Evolutionary conservation across 37 sponge, comb jelly and placozoan species (phyloP), one percentile per base, ranked within the genome.

Genomic region (Eunapius fragilis): DNA sequence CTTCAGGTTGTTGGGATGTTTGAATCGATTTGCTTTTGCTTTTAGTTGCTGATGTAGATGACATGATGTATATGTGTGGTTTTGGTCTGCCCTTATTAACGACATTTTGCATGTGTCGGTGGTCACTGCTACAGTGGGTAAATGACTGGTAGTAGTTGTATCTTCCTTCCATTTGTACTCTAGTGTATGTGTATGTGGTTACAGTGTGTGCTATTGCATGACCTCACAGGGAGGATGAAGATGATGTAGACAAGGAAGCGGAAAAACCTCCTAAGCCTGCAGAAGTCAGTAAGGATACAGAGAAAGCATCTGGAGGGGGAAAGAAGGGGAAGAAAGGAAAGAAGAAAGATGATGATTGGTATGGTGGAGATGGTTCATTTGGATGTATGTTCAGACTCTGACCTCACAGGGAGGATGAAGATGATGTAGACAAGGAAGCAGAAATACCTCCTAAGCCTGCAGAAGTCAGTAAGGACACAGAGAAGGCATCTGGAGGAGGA

Each of bases 341-440:
- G 71, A 70, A 32, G 71, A 70, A 37, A 35, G 71, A 70, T 69
- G 71, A 17, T 58, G 85, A 73, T 41, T 73, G 68, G 68, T 67
- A 58, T 17, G 68, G 37, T 83, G 25, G 26, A 70, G 12, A 14
- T 69, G 33, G 26, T 35, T n/a, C 72, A 35, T 25, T 3, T 35
- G 0, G 10, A 25, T 33, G 19, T 72, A 32, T 72, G 31, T 7
- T 30, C 24, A 35, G 77, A 33, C 9, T 35, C 41, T n/a, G 11
- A 30, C n/a, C 19, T 24, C 30, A 67, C 45, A 31, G 34, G 30
- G 30, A 35, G 31, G 50, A 24, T 33, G 37, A 74, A 28, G 28
- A 48, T 74, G 47, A 25, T 7, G 30, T 25, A n/a, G 68, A 14
- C n/a, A 28, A 25, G 26, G 50, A 72, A 72, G 7, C 45, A 28